A percentile compares a stretch with the other conserved stretches of the same genome.
Evolutionary conservation across 2,797 vertebrate genomes (phyloP).

Genomic region (Eulemur rubriventer): DNA sequence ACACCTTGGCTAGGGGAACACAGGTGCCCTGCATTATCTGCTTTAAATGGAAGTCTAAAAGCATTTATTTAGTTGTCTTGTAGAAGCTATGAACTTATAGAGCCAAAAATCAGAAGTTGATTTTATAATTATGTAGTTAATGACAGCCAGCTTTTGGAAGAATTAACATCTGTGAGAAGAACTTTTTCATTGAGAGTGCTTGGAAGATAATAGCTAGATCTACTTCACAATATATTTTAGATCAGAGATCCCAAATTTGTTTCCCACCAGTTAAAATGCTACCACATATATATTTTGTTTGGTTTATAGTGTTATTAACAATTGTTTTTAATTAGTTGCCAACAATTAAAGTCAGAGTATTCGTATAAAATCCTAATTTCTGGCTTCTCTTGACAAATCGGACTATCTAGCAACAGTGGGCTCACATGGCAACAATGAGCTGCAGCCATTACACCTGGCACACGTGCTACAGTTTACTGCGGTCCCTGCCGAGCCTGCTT

Average conservation of each 20-base stretch:
- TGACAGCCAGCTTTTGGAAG: background rate
- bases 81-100: background rate
- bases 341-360: background rate
- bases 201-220: background rate
- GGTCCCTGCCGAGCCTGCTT: background rate
- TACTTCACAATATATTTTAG: background rate
- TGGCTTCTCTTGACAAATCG: conserved; percentile 1
- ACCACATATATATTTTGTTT: background rate
- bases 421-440: background rate
- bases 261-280: background rate
- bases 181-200: background rate
- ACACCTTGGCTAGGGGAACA: background rate
- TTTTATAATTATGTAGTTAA: background rate
- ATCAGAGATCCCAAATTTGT: background rate
- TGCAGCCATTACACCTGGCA: rapidly evolving
- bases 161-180: background rate
- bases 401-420: background rate
- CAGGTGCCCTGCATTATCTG: background rate
- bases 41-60: background rate
- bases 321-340: background rate
- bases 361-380: conserved; percentile 1
- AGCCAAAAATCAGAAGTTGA: background rate
- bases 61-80: background rate
- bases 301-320: background rate
- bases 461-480: background rate